Evolutionary conservation across 2,797 vertebrate species (phyloP).

Genomic region (Aphelocoma californica): DNA sequence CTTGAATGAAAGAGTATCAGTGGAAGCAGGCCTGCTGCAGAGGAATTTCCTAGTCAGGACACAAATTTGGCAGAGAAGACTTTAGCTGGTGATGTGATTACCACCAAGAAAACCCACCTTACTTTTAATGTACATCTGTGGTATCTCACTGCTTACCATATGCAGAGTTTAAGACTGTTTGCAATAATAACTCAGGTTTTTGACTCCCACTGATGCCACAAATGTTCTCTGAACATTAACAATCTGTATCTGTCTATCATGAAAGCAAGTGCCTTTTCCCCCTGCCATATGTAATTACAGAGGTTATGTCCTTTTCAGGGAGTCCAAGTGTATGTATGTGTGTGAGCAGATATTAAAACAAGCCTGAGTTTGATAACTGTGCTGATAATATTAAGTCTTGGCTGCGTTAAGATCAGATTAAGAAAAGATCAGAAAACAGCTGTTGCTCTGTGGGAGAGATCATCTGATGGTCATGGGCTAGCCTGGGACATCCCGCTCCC

Average conservation of each 20-base stretch:
- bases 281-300: neutral
- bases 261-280: neutral
- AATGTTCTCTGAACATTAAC: neutral
- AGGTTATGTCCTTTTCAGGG: neutral
- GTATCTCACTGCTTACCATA: neutral
- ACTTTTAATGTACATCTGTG: neutral
- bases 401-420: neutral
- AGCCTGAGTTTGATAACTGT: neutral
- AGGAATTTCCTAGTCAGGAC: neutral
- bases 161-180: neutral
- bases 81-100: neutral
- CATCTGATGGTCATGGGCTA: neutral
- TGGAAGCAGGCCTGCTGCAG: neutral
- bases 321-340: neutral
- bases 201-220: neutral
- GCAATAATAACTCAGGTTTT: neutral
- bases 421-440: conserved; percentile 17
- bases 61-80: neutral
- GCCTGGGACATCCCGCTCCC: neutral
- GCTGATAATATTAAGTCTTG: neutral
- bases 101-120: neutral
- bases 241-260: neutral
- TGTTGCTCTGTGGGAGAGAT: neutral
- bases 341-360: neutral
- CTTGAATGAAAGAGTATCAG: neutral